phyloP scores from a whole-genome alignment of 2,888 invertebrate genomes.

The Elgonia sp. region DNA sequence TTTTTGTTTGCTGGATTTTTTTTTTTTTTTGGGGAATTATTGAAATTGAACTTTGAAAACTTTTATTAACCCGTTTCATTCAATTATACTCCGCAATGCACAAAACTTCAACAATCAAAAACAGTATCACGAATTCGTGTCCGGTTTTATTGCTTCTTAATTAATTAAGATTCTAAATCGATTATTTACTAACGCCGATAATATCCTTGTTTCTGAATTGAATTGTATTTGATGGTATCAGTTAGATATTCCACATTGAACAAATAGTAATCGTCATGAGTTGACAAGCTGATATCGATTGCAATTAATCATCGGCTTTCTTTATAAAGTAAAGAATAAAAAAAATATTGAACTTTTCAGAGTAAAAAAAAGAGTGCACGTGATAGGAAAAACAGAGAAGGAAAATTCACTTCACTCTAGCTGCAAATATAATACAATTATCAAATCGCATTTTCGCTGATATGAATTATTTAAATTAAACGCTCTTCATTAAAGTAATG shows the following conservation, averaged over 20 bases:
- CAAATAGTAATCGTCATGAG: slow-evolving; percentile 43
- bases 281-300: slow-evolving; percentile 46
- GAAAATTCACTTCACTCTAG: no score
- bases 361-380: no score
- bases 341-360: no score
- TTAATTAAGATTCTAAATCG: slow-evolving; percentile 36
- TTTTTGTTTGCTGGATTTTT: no score
- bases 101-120: no score
- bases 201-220: slow-evolving; percentile 42
- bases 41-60: no score
- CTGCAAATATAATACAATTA: slow-evolving; percentile 43
- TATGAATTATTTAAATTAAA: slow-evolving; percentile 26
- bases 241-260: slow-evolving; percentile 38
- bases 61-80: no score
- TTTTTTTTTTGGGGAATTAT: no score
- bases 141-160: slow-evolving; percentile 23
- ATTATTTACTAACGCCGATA: slow-evolving; percentile 31
- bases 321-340: slow-evolving; percentile 21
- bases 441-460: slow-evolving; percentile 20
- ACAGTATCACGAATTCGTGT: no score
- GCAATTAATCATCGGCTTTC: slow-evolving; percentile 41
- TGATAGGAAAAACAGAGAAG: no score
- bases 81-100: no score
- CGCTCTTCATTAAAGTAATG: slow-evolving; percentile 22
- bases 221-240: slow-evolving; percentile 53